Evolutionary conservation across 2,888 invertebrate genomes (phyloP), one percentile per base, ranked within the genome.

Genomic region (Villa cingulata): DNA sequence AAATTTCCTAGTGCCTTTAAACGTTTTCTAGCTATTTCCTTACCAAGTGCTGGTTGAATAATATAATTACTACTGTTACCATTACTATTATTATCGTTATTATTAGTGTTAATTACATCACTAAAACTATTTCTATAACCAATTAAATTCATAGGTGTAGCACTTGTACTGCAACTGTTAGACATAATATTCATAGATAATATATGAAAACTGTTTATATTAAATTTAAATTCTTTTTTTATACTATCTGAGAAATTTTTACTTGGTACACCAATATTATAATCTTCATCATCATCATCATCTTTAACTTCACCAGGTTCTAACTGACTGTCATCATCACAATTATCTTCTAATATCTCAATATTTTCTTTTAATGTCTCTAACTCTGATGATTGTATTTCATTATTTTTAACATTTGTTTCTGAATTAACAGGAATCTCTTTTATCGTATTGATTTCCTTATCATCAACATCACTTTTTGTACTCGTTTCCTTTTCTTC

Each of bases 1-100:
- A 49, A 49, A 14, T 37, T 49, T 15, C 51, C 47, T 6, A 49
- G 29, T 16, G 51, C 47, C n/a, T 49, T 51, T 4, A 51, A 45
- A 1, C 47, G 41, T 32, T 47, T 41, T 23, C 49, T 51, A 4
- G 51, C 51, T 18, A 48, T 49, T 19, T 51, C 49, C 15, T 45
- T 51, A 6, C 51, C 49, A 5, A 51, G 14, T 2, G 49, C 47
- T 16, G 51, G 49, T 29, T 48, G 36, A n/a, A 20, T 20, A 4
- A 34, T 36, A 34, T 16, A 17, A 29, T 29, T 41, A 4, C n/a
- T 14, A 17, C n/a, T n/a, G 15, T 23, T 15, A 16, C 5, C 16
- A 16, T 27, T 29, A 29, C n/a, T n/a, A 9, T 18, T 40, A 10
- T 15, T 32, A 2, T 39, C 15, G 2, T 23, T n/a, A 34, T 17